Base-by-base conservation (phyloP, 2,888 invertebrate genomes). In the Microlaimidae sp. region DNA sequence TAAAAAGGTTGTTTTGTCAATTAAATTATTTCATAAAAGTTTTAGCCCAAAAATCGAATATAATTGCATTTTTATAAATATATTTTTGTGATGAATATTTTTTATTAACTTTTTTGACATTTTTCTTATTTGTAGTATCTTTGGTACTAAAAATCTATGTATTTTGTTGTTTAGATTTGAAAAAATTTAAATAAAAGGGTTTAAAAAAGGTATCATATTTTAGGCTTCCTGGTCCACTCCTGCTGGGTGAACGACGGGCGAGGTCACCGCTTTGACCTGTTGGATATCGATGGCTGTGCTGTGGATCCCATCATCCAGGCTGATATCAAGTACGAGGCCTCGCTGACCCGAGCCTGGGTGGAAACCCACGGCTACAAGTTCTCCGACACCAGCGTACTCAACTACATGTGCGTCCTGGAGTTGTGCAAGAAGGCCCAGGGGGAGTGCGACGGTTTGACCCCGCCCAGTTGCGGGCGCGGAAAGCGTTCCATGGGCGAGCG, bases 281-380 rank as follows among this genome's bases (percentile, higher is more conserved):
- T 65, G 23, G 65, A 65, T 54, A 58, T 66, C 46, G 64, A 66
- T 49, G 65, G 65, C 2, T 65, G 65, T 57, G 65, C 65, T 1
- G 61, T 62, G 21, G 66, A 66, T 29, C 65, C 65, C 4, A 56
- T 66, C 29, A 65, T 65, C 51, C 66, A 66, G 51, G 63, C 66
- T 10, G 65, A 65, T 56, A 58, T 61, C 19, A 57, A 57, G 5
- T 65, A 65, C 52, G 57, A 62, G 24, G 26, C 51, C 24, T 60
- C 60, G 19, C 53, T 54, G 21, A 61, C 58, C 29, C 54, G 53
- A 56, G 65, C 65, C 19, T 54, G 41, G 47, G 64, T 62, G 7
- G 65, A 66, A 48, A 66, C 66, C 2, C 65, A 55, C 40, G 66
- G 66, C 38, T 65, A 65, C 57, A 66, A 66, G 50, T 65, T 66